phyloP scores from a whole-genome alignment of 2,113 vertebrate species.

The Indicator maculatus region DNA sequence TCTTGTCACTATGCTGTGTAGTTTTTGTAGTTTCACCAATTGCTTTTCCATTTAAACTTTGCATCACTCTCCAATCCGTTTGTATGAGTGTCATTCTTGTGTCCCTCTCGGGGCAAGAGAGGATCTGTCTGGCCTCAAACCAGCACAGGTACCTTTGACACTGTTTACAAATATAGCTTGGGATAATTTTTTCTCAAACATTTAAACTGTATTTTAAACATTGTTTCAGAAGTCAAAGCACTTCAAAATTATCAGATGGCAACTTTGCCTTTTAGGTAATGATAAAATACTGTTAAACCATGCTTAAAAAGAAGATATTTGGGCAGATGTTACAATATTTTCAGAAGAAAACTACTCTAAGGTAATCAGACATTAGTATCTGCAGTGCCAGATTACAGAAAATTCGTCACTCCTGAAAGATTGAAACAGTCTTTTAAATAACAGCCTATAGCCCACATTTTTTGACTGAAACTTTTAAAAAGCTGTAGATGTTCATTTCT shows the following conservation, averaged over 20 bases:
- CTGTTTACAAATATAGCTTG: neutral
- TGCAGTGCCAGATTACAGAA: neutral
- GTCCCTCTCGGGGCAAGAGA: no score
- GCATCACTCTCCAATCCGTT: no score
- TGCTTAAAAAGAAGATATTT: slow-evolving; percentile 31
- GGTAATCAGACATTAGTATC: neutral
- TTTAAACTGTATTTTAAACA: neutral
- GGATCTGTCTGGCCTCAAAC: no score
- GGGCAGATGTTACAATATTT: slow-evolving; percentile 22
- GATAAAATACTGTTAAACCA: neutral
- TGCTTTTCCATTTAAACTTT: no score
- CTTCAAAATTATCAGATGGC: neutral
- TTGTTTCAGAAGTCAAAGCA: neutral
- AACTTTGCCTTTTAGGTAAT: neutral
- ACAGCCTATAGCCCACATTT: neutral
- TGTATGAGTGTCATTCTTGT: no score
- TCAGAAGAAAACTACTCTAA: slow-evolving; percentile 4
- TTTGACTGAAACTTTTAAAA: neutral
- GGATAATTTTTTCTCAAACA: neutral
- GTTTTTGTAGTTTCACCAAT: no score
- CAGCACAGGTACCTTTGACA: neutral
- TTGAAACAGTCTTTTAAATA: neutral
- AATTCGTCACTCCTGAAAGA: neutral
- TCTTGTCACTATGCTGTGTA: no score
- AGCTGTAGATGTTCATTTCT: neutral